Evolutionary conservation across 2,113 vertebrate genomes (phyloP).

Genomic region (Bubalus kerabau): DNA sequence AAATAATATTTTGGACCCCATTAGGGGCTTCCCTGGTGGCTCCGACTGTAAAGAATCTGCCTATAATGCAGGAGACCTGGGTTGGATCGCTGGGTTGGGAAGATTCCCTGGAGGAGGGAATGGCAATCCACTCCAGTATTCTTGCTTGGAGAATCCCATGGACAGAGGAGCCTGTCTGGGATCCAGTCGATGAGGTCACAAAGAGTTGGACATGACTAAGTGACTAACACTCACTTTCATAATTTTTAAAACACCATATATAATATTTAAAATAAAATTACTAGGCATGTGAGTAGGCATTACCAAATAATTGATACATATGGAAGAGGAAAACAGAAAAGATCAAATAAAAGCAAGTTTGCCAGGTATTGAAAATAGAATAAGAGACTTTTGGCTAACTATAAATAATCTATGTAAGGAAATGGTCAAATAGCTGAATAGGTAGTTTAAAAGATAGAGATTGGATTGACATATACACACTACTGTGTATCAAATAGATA

Average conservation of each 20-base stretch:
- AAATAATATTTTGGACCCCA: not conserved
- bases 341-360: not conserved
- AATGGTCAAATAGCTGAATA: not conserved
- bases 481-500: not conserved
- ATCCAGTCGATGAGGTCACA: not conserved
- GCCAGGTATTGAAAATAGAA: not conserved
- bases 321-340: not conserved
- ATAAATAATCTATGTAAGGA: not conserved
- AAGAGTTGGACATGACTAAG: not conserved
- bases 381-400: not conserved
- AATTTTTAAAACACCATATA: not conserved
- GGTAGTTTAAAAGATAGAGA: not conserved
- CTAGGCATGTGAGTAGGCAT: not conserved
- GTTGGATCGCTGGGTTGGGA: not conserved
- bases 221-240: not conserved
- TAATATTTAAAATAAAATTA: not conserved
- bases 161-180: not conserved
- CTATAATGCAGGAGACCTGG: not conserved
- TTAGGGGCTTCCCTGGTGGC: not conserved
- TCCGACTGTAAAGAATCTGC: rapidly evolving
- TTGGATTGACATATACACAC: not conserved
- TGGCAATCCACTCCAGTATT: not conserved
- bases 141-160: not conserved
- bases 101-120: not conserved
- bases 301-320: not conserved